These are phyloP conservation scores for Corythoichthys intestinalis DNA, from an alignment of 2,113 vertebrate species.

Conservation along the genomic window DNA sequence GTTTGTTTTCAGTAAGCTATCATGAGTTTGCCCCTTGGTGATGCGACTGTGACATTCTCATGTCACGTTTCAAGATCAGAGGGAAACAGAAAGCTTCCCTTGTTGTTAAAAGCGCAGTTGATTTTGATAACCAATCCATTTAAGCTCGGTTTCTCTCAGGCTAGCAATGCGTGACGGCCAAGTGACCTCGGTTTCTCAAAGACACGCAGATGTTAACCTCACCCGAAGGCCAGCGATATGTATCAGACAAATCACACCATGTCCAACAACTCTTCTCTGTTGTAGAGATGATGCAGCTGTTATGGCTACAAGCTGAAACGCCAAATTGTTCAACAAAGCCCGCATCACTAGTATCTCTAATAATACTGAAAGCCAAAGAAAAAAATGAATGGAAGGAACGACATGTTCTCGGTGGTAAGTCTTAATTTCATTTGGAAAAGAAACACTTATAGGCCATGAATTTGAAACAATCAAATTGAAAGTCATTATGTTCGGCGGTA, in stretches of 20 bases:
- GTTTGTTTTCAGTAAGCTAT: constrained; percentile 12
- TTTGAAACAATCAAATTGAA: no score
- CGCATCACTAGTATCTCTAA: neutral
- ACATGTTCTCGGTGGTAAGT: neutral
- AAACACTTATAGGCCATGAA: no score
- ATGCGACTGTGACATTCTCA: neutral
- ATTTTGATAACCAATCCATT: neutral
- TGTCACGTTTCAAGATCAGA: neutral
- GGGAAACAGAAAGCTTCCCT: neutral
- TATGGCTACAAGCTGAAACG: constrained; percentile 43
- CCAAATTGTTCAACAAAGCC: neutral
- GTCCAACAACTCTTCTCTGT: constrained; percentile 31
- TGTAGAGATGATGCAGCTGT: constrained; percentile 55
- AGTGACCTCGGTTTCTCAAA: constrained; percentile 18
- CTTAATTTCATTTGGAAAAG: no score
- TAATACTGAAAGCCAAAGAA: neutral
- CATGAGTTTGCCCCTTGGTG: constrained; percentile 1
- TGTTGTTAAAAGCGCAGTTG: neutral
- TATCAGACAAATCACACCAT: neutral
- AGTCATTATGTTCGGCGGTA: no score
- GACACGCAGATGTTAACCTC: constrained; percentile 36
- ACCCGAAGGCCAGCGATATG: constrained; percentile 18
- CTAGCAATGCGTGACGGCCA: constrained; percentile 1
- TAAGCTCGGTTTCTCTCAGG: neutral
- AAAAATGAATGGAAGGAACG: neutral